Percentiles rank a stretch among this genome's conserved stretches.
Evolutionary conservation across 2,888 invertebrate genomes (phyloP).

Genomic region (Drosophila monieri): DNA sequence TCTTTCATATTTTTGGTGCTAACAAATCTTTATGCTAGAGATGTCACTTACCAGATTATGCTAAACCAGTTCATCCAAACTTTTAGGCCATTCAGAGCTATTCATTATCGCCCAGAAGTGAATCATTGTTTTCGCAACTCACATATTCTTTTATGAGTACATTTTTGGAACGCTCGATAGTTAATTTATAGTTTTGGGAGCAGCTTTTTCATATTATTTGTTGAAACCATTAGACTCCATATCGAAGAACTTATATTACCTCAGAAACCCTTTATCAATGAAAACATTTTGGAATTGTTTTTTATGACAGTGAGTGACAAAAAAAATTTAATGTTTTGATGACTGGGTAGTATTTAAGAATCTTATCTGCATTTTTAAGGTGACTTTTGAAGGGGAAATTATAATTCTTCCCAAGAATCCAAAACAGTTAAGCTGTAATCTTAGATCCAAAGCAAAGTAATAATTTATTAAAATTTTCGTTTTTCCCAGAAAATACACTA

Average conservation of each 20-base stretch:
- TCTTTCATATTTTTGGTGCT: not conserved
- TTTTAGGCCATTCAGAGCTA: not conserved
- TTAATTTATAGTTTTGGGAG: not conserved
- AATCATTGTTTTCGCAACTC: not conserved
- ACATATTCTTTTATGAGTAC: not conserved
- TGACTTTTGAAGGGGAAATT: too few species aligned
- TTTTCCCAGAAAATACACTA: conserved; percentile 63
- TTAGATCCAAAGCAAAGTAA: not conserved
- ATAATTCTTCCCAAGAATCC: too few species aligned
- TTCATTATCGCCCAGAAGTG: not conserved
- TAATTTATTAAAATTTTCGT: too few species aligned
- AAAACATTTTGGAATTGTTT: not conserved
- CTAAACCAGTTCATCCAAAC: not conserved
- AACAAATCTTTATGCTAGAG: not conserved
- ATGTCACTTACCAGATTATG: not conserved
- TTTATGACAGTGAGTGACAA: not conserved
- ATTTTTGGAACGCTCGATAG: not conserved
- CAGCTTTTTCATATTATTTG: not conserved
- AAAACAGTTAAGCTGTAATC: not conserved
- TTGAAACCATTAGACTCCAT: not conserved
- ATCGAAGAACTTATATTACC: not conserved
- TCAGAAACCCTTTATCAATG: not conserved
- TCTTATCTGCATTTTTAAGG: too few species aligned
- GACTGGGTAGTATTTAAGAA: too few species aligned
- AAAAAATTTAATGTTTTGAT: too few species aligned